phyloP scores from a whole-genome alignment of 2,113 vertebrate genomes.

The Leucoraja erinaceus region DNA sequence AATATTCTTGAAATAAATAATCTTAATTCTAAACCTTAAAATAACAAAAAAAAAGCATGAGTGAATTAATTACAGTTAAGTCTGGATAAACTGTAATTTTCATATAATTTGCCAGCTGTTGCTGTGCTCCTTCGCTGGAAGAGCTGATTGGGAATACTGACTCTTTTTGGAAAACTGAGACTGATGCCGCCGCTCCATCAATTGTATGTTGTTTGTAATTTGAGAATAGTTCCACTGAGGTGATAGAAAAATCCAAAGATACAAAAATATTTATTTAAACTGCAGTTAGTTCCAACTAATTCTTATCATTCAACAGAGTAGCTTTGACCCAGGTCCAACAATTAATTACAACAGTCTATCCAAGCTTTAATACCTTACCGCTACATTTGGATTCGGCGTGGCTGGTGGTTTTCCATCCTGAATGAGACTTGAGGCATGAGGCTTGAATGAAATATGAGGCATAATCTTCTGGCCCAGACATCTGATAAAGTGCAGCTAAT shows the following conservation, averaged over 20 bases:
- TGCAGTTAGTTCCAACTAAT: not conserved
- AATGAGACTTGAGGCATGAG: not conserved
- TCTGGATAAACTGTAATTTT: not conserved
- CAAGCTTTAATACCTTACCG: not conserved
- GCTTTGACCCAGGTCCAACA: not conserved
- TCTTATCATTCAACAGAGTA: not conserved
- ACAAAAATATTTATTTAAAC: not conserved
- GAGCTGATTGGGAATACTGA: not conserved
- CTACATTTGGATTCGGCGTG: not conserved
- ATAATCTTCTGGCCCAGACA: not conserved
- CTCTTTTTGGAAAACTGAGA: not conserved
- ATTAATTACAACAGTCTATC: not conserved
- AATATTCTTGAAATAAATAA: not conserved
- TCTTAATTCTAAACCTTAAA: not conserved
- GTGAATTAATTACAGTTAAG: not conserved
- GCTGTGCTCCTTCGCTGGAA: not conserved
- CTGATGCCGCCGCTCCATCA: not conserved
- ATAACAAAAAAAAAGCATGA: not conserved
- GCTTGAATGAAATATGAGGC: too few species aligned
- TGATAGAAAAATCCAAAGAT: not conserved
- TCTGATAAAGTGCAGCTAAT: not conserved
- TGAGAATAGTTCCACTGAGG: not conserved
- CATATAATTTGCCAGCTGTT: not conserved
- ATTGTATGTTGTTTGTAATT: not conserved
- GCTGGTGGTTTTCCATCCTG: not conserved